Conservation (phyloP, 2,113 vertebrate species). For the Psephotus haematonotus region DNA sequence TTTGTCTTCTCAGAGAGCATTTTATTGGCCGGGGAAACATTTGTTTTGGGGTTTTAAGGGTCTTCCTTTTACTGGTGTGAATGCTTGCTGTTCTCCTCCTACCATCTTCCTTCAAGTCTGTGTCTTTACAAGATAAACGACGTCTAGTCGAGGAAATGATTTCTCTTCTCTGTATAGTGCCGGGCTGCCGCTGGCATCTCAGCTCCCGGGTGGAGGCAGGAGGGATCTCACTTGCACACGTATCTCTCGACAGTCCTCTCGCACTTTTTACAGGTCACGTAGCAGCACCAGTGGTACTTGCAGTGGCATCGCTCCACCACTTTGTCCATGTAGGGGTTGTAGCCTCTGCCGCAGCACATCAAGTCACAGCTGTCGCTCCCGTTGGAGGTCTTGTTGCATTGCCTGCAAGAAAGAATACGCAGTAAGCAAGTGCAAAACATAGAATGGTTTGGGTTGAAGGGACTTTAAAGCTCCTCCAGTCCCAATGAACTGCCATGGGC, state of each 20-base stretch:
- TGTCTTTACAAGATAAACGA: neutral
- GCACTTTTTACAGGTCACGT: slow-evolving; percentile 96
- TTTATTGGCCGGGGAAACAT: neutral
- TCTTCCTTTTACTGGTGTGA: neutral
- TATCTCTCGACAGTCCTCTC: slow-evolving; percentile 94
- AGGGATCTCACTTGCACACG: slow-evolving; percentile 89
- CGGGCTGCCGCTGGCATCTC: slow-evolving; percentile 65
- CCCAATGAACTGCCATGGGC: fast-evolving
- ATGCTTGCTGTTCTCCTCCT: neutral
- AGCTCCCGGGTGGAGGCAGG: neutral
- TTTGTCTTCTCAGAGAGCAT: neutral
- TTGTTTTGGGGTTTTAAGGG: neutral
- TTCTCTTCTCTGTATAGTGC: slow-evolving; percentile 69
- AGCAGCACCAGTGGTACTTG: slow-evolving; percentile 99
- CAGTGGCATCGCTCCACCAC: slow-evolving; percentile 96
- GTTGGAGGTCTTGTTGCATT: slow-evolving; percentile 95
- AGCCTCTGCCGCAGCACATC: slow-evolving; percentile 98
- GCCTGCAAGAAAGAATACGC: slow-evolving; percentile 71
- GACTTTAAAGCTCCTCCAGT: neutral
- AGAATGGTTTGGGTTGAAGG: neutral
- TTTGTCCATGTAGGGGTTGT: slow-evolving; percentile 96
- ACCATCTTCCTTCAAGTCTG: neutral
- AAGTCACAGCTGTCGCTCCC: slow-evolving; percentile 98
- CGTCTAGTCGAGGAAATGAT: neutral
- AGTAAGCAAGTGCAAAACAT: neutral